Conservation (phyloP, 2,113 vertebrate genomes). For the Eptatretus burgeri region DNA sequence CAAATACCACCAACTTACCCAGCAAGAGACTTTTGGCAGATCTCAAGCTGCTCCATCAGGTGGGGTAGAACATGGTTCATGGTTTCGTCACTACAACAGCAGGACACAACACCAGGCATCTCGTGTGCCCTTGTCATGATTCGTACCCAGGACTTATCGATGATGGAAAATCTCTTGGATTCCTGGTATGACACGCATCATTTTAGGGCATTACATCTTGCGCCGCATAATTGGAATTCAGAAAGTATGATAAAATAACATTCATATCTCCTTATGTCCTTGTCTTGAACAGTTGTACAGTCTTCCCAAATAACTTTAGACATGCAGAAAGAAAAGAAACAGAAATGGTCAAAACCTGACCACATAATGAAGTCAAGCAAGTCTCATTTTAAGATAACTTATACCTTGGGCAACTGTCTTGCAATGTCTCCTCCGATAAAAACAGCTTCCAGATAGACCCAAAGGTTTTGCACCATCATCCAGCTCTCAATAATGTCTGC, state of each 20-base stretch:
- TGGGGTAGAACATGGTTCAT: constrained; percentile 71
- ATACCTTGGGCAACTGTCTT: constrained; percentile 79
- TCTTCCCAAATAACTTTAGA: no score
- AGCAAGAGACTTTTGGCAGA: constrained; percentile 85
- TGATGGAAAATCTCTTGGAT: constrained; percentile 75
- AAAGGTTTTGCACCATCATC: constrained; percentile 81
- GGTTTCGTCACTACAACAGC: constrained; percentile 64
- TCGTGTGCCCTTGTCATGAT: constrained; percentile 74
- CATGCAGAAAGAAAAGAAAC: no score
- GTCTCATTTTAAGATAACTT: no score
- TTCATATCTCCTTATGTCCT: no score
- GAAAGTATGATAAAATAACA: no score
- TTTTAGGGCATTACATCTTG: no score
- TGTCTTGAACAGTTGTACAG: no score
- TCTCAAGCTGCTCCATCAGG: constrained; percentile 65
- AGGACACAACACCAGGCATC: constrained; percentile 58
- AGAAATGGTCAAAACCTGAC: no score
- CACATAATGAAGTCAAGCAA: no score
- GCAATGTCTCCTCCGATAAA: constrained; percentile 87
- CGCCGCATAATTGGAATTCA: no score
- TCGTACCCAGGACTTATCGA: constrained; percentile 90
- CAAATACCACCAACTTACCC: constrained; percentile 30
- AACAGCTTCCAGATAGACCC: constrained; percentile 87
- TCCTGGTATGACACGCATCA: constrained; percentile 21
- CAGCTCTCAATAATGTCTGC: constrained; percentile 70